These are phyloP conservation scores for Microplitis deprimator DNA, from an alignment of 2,888 invertebrate species.

Conservation along the genomic window DNA sequence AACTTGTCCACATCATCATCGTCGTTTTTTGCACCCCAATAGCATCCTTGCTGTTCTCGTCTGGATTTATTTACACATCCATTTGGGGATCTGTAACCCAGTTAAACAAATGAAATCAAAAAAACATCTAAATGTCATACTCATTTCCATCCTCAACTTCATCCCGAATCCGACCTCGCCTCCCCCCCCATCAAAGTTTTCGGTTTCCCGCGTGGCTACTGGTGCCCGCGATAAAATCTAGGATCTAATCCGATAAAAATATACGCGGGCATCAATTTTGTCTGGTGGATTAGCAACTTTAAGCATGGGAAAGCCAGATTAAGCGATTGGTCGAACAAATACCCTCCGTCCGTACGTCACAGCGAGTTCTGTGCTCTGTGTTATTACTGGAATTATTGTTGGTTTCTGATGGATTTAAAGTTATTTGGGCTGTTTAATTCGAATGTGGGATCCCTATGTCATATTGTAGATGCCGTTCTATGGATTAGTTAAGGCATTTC, in stretches of 20 bases:
- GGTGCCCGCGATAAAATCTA: background rate
- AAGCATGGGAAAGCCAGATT: no score
- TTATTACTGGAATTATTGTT: background rate
- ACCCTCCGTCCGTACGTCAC: background rate
- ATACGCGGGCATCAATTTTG: background rate
- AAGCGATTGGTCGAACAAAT: background rate
- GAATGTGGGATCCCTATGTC: background rate
- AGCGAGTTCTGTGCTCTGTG: background rate
- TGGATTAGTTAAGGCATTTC: background rate
- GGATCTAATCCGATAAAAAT: background rate
- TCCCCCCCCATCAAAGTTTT: no score
- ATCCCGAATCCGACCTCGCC: no score
- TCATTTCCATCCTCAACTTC: no score
- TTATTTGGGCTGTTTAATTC: background rate
- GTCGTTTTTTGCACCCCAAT: conserved; percentile 56
- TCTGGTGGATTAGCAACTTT: background rate
- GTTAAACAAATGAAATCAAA: background rate
- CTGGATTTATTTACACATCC: background rate
- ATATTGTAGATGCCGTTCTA: background rate
- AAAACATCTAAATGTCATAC: no score
- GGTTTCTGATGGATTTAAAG: background rate
- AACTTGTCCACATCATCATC: conserved; percentile 69
- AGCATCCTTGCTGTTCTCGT: conserved; percentile 53
- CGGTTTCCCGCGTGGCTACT: no score
- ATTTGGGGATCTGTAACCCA: background rate